phyloP scores from a whole-genome alignment of 2,888 invertebrate species.

The Xanthia icteritia region DNA sequence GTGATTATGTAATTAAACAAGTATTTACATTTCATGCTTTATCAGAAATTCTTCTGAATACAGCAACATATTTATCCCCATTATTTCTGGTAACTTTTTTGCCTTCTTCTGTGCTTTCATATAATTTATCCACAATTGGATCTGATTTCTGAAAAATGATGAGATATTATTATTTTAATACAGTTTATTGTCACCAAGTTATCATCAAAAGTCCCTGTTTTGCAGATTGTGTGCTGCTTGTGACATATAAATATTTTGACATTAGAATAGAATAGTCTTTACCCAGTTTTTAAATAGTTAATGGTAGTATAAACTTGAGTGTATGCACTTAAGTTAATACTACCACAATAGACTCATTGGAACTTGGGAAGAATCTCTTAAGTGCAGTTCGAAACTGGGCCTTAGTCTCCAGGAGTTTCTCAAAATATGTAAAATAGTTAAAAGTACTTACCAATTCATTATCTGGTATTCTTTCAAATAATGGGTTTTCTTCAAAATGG shows the following conservation, averaged over 20 bases:
- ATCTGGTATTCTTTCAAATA: conserved; percentile 94
- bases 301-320: no score
- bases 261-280: not conserved
- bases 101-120: conserved; percentile 98
- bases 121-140: conserved; percentile 96
- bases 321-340: not conserved
- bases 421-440: not conserved
- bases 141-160: conserved; percentile 92
- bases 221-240: not conserved
- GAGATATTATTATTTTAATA: not conserved
- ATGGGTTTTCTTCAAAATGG: conserved; percentile 97
- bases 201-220: not conserved
- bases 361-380: not conserved
- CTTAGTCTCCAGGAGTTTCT: not conserved
- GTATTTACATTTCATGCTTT: conserved; percentile 57
- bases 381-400: not conserved
- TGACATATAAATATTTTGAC: not conserved
- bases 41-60: conserved; percentile 93
- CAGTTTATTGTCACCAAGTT: not conserved
- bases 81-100: conserved; percentile 99
- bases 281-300: not conserved
- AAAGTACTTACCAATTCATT: conserved; percentile 92
- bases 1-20: conserved; percentile 45
- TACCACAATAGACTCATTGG: not conserved
- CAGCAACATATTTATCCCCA: conserved; percentile 97